Base-by-base conservation (phyloP, 2,113 vertebrate species). In the Channa maculata region DNA sequence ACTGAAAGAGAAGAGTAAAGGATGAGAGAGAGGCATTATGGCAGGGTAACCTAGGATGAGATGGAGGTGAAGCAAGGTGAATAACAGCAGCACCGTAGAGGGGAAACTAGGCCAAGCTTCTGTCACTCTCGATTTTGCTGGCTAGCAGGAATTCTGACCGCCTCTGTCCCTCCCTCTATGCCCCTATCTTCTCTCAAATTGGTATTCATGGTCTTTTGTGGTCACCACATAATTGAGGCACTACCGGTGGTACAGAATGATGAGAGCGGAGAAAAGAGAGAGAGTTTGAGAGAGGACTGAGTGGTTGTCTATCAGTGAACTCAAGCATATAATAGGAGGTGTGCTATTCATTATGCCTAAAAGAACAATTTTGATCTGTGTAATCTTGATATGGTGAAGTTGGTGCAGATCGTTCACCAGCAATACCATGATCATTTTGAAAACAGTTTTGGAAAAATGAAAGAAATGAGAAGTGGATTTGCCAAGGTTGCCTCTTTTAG, bases 21-120 rank as follows among this genome's bases (percentile, higher is more conserved):
- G 69, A 76, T 69, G 79, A 87, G 54, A 34, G 53, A 77, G 57
- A 90, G 55, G 50, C n/a, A 5, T 15, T 51, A 59, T 44, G 77
- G 76, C 77, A 85, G 82, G 83, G 57, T 79, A 62, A 78, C 80
- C 79, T 77, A 69, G 72, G 80, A 87, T 85, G 75, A 89, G 90
- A 84, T 76, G 41, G 87, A 90, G 90, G 87, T 86, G 83, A 77
- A 43, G 46, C 86, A 86, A 86, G 88, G 90, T 85, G 86, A 92
- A 90, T 91, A 87, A 83, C 65, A 74, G 84, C 65, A 6, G 75
- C 68, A 51, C 43, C 13, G 13, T 46, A 72, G 84, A 79, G 72
- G 83, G 71, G 85, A 85, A 74, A 75, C 73, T 71, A 65, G 86
- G 82, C 90, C 84, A 86, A 81, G 87, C 82, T 83, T 84, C 82